Percentiles rank a stretch among this genome's conserved stretches.
Evolutionary conservation across 2,113 vertebrate species (phyloP).

Genomic region (Chionomys nivalis): DNA sequence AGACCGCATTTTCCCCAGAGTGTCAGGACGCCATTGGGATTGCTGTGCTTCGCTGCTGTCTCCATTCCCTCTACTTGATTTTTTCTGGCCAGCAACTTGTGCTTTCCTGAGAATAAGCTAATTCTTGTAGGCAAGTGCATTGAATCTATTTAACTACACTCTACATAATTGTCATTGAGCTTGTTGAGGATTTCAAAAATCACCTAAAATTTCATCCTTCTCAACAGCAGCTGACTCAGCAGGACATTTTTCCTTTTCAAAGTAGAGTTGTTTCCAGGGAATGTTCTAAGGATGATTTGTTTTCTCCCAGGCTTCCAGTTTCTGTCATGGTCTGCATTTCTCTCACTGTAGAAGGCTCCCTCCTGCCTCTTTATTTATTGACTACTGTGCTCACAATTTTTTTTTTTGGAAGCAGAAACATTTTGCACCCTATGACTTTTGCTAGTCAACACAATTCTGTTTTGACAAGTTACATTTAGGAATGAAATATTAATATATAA

Average conservation of each 20-base stretch:
- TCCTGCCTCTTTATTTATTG: conserved; percentile 73
- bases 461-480: conserved; percentile 68
- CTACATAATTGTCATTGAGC: neutral
- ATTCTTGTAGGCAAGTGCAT: conserved; percentile 54
- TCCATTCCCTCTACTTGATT: neutral
- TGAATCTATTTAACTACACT: neutral
- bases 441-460: conserved; percentile 72
- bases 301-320: conserved; percentile 72
- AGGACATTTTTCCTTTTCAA: conserved; percentile 68
- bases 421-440: conserved; percentile 72
- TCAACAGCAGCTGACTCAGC: conserved; percentile 74
- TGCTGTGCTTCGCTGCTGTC: neutral
- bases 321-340: conserved; percentile 73
- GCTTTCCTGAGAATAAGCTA: conserved; percentile 24
- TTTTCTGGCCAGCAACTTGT: conserved; percentile 16
- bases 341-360: conserved; percentile 55
- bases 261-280: conserved; percentile 73
- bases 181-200: conserved; percentile 55
- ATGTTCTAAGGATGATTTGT: conserved; percentile 76
- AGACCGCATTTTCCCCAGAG: neutral
- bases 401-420: conserved; percentile 60
- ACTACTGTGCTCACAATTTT: conserved; percentile 55
- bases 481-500: conserved; percentile 62
- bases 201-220: neutral
- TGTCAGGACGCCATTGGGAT: neutral